Percentiles rank a stretch among this genome's conserved stretches.
These are phyloP conservation scores for Anableps anableps DNA, from an alignment of 2,797 vertebrate species.

Conservation along the genomic window DNA sequence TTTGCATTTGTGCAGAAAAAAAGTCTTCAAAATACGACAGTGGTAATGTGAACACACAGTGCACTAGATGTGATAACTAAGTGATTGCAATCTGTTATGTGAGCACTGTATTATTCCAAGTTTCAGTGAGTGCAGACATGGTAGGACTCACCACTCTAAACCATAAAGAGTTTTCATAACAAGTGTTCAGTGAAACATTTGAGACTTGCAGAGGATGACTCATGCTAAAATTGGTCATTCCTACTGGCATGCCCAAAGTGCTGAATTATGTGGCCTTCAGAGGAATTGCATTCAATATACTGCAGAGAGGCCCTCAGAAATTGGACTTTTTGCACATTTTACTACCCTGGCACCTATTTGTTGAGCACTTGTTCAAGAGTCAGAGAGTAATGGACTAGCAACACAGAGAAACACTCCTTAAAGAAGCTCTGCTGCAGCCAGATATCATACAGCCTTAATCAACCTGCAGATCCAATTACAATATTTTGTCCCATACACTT, in stretches of 20 bases:
- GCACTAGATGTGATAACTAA: not conserved
- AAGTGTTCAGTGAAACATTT: not conserved
- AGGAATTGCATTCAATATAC: not conserved
- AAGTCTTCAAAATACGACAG: not conserved
- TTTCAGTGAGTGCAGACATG: not conserved
- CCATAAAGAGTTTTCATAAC: not conserved
- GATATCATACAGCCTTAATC: not conserved
- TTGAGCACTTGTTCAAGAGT: not conserved
- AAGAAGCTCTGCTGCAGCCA: not conserved
- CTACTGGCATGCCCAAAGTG: not conserved
- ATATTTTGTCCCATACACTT: not conserved
- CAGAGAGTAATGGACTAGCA: not conserved
- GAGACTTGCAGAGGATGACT: not conserved
- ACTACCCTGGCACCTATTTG: not conserved
- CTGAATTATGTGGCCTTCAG: not conserved
- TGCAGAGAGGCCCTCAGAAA: not conserved
- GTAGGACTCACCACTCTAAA: not conserved
- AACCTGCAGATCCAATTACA: not conserved
- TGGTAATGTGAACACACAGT: not conserved
- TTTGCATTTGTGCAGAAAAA: not conserved
- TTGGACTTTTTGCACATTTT: not conserved
- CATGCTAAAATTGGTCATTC: slow-evolving; percentile 1
- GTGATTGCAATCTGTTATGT: not conserved
- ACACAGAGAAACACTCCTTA: not conserved
- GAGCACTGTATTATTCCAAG: not conserved